A percentile compares a stretch with the other conserved stretches of the same genome.
Conservation (phyloP, 2,888 invertebrate species). For the Tethea ocularis region DNA sequence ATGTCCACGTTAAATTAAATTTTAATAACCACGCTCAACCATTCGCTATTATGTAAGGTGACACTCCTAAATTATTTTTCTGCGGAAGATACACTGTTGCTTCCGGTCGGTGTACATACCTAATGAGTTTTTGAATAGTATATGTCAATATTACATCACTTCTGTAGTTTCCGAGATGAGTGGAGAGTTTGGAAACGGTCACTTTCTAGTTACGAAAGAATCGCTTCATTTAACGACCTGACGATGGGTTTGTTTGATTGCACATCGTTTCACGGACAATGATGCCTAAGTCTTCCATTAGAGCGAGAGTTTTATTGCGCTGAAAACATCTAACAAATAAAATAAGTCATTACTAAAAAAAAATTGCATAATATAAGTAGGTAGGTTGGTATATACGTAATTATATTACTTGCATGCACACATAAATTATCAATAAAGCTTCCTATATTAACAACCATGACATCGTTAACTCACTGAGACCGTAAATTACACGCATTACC, state of each 20-base stretch:
- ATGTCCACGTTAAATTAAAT: constrained; percentile 14
- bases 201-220: constrained; percentile 79
- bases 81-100: constrained; percentile 45
- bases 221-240: constrained; percentile 67
- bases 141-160: constrained; percentile 22
- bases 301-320: constrained; percentile 49
- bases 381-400: not conserved
- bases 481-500: not conserved
- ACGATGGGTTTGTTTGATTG: constrained; percentile 63
- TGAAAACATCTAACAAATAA: constrained; percentile 11
- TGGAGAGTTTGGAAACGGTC: constrained; percentile 46
- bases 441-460: not conserved
- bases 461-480: not conserved
- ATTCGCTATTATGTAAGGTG: constrained; percentile 52
- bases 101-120: constrained; percentile 40
- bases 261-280: constrained; percentile 43
- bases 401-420: not conserved
- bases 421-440: not conserved
- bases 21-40: constrained; percentile 44
- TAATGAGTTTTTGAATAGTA: constrained; percentile 14
- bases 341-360: constrained; percentile 27
- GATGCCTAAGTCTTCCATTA: constrained; percentile 57
- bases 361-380: constrained; percentile 11
- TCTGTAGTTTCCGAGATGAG: constrained; percentile 5
- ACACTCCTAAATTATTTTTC: constrained; percentile 43